Evolutionary conservation across 1,140 invertebrate species (phyloP), one percentile per base, ranked within the genome.

Genomic region (Drosophila miranda): DNA sequence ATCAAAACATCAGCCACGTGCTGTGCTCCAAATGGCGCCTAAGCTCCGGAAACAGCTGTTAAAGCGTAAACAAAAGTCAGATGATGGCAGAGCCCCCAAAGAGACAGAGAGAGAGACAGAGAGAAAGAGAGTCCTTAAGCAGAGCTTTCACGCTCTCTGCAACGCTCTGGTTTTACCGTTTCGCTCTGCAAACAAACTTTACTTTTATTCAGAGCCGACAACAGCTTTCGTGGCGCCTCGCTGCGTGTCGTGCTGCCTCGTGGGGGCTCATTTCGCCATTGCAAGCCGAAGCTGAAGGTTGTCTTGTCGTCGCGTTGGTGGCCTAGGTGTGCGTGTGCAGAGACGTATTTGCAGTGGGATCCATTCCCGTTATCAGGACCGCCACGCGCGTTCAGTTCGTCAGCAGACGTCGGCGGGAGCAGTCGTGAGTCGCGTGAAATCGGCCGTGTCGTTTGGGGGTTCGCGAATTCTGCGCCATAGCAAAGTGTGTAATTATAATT

Each of bases 1-100:
- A 70, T 45, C 67, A 70, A 70, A 70, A 70, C 54, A 70, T 41
- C 41, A 59, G 11, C 69, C 72, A 75, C 72, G 70, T 75, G 72
- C 70, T 56, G 9, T 46, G 45, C n/a, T 6, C 50, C 21, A 52
- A 49, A 34, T 30, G 38, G 16, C 14, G 53, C 23, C 21, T 14
- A 23, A 55, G 34, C 49, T 16, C 21, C 21, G 14, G 34, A 38
- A 58, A 66, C 78, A 81, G 78, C 78, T 81, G 78, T 57, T 75
- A 45, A 52, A 55, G 54, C 67, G 78, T 81, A 81, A 81, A 81
- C 78, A 81, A 81, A 80, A 61, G 60, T 62, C 77, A 80, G 63
- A 80, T 80, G 77, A 48, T 70, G 28, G 19, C 8, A 44, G 56
- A 64, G 46, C 64, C 34, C 34, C 41, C 5, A 11, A 26, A 46